Evolutionary conservation across 2,888 invertebrate genomes (phyloP), one percentile per base, ranked within the genome.

Genomic region (Scaptomyza reducta): DNA sequence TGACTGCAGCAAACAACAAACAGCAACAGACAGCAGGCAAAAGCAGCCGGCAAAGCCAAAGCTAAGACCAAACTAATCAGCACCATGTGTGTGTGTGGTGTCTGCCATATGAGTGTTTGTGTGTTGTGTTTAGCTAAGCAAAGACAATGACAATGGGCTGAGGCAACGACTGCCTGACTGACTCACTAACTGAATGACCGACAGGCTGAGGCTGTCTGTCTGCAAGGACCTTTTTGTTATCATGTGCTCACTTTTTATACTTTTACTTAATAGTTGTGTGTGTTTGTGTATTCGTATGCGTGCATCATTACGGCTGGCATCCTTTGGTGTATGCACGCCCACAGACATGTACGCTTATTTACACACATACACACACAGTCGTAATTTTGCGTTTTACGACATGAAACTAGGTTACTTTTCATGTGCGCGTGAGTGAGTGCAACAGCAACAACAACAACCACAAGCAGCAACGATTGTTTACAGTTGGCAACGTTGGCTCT

Each of bases 201-300:
- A 77, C 74, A 41, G 51, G 31, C 35, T 55, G 59, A 40, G 55
- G 25, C 76, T 55, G 58, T 33, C 70, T 65, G 88, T 86, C 80
- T 82, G 87, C 72, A 65, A 74, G 70, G 77, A 88, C 81, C 84
- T 86, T 88, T 88, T 77, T 69, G 85, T 84, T 87, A 87, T 80
- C 81, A 66, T 83, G 40, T 40, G 89, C 72, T 88, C 87, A 84
- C 89, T 88, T 82, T 83, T 87, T 83, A 84, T 88, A 68, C 89
- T 67, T 87, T 84, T 82, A 74, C 88, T 87, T 88, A 88, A 88
- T 88, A 83, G 85, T 88, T 88, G 71, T 80, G 84, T 87, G 70
- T 84, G 72, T 74, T n/a, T 31, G 35, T 49, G 35, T 44, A 38
- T 46, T 33, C 54, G 18, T 29, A 49, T 63, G 76, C 69, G 61